Evolutionary conservation across 2,797 vertebrate species (phyloP), one percentile per base, ranked within the genome.

Genomic region (Petrocephalus schoutedeni): DNA sequence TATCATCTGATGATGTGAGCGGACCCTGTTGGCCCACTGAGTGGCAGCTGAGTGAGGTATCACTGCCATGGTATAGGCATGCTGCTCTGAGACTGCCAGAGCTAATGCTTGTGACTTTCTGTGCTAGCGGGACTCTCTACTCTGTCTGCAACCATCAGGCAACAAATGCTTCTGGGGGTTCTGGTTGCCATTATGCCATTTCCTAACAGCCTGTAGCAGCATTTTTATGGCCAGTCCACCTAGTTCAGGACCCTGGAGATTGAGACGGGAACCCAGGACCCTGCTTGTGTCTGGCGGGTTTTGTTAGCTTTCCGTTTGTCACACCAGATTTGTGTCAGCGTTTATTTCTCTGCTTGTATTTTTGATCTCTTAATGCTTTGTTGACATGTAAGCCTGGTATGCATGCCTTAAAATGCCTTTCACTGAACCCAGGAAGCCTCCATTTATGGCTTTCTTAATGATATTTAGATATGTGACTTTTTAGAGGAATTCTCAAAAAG

Each of bases 401-500:
- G 61, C 45, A 32, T 88, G 45, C 87, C 83, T 71, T 74, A 86
- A 49, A 88, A 85, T 64, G 32, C 49, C 61, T 74, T 74, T 74
- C 58, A 74, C 6, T 54, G 19, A 74, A 57, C 61, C 53, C 83
- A 74, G 83, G 61, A 86, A 86, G 36, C 32, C 61, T 23, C 51
- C 51, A 56, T 57, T 88, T 74, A 88, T 51, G 61, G 64, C 32
- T 61, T 53, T 64, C 59, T n/a, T 88, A 86, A 88, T 67, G 56
- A 88, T 56, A 64, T 85, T 54, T 84, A 88, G 85, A 88, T 85
- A 85, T 86, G 59, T 77, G 64, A 86, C 82, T 21, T 74, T 86
- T 71, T 57, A 10, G n/a, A 10, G 58, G 67, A 59, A 51, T 85
- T 23, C 21, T 58, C 19, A 32, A 23, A 64, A 57, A 86, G 58